Base-by-base conservation (phyloP, 2,888 invertebrate genomes). In the Lepidocyrtinus sp. region DNA sequence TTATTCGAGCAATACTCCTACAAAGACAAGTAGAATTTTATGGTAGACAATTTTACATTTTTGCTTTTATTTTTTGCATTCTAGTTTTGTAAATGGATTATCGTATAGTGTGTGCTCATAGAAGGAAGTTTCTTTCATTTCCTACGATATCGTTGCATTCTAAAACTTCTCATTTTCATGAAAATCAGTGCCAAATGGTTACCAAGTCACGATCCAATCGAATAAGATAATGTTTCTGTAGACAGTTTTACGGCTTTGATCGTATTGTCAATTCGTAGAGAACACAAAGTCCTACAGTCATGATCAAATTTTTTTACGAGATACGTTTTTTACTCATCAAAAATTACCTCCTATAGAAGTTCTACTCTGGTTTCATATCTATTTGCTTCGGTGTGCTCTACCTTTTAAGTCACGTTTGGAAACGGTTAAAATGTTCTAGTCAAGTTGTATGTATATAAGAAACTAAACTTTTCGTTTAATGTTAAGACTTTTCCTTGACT, bases 171-270 rank as follows among this genome's bases (percentile, higher is more conserved):
- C 67, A 75, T 68, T 17, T 12, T 75, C 62, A 75, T 68, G 68
- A 62, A 75, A 75, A 68, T 69, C 75, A 69, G 69, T 75, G 75
- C 26, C 69, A 63, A 21, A 21, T 65, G 61, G 46, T 50, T 15
- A 50, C 50, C 50, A 50, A 50, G 50, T 50, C 50, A 50, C 50
- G 50, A 50, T 50, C 15, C 50, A 50, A 50, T 15, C 50, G 50
- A 17, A 50, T 50, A 50, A 50, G 50, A 50, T 50, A 50, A 50
- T 50, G 50, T 50, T 17, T 50, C 15, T 50, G 50, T 12, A 7
- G 50, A 17, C 50, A 50, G 50, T 50, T 50, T 50, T 50, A 50
- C 50, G 50, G 17, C 50, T 2, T 1, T 50, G n/a, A 50, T 50
- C 50, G 50, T 50, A 50, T 50, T 50, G 50, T 50, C 50, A 50